Evolutionary conservation across 2,113 vertebrate species (phyloP).

Genomic region (Saccopteryx leptura): DNA sequence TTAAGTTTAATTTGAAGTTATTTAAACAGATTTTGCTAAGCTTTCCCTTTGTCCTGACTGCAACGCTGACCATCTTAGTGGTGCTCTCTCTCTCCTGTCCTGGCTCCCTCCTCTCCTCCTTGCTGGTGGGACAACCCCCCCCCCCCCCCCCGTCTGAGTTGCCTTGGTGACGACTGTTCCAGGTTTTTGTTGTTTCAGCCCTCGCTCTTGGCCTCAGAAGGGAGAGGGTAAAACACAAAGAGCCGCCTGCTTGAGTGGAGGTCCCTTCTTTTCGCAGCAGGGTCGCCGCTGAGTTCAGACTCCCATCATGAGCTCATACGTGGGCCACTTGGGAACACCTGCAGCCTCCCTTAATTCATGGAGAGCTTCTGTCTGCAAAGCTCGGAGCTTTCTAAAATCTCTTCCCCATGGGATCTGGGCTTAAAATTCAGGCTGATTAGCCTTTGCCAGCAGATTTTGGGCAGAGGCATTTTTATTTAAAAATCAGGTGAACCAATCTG

Average conservation of each 20-base stretch:
- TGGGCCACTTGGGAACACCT: not conserved
- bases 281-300: not conserved
- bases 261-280: not conserved
- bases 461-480: conserved; percentile 29
- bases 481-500: not conserved
- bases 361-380: not conserved
- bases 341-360: not conserved
- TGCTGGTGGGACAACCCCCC: not conserved
- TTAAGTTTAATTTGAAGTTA: not conserved
- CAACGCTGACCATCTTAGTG: not conserved
- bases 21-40: not conserved
- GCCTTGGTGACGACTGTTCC: not conserved
- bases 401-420: not conserved
- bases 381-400: not conserved
- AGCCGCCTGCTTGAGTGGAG: not conserved
- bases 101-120: fast-evolving
- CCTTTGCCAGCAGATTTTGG: conserved; percentile 31
- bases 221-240: not conserved
- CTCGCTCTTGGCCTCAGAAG: not conserved
- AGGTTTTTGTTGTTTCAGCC: not conserved
- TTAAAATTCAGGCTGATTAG: conserved; percentile 58
- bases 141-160: not conserved
- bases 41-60: not conserved
- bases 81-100: not conserved
- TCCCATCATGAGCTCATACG: not conserved